Evolutionary conservation across 2,888 invertebrate genomes (phyloP).

Genomic region (Netelia fuscicornis): DNA sequence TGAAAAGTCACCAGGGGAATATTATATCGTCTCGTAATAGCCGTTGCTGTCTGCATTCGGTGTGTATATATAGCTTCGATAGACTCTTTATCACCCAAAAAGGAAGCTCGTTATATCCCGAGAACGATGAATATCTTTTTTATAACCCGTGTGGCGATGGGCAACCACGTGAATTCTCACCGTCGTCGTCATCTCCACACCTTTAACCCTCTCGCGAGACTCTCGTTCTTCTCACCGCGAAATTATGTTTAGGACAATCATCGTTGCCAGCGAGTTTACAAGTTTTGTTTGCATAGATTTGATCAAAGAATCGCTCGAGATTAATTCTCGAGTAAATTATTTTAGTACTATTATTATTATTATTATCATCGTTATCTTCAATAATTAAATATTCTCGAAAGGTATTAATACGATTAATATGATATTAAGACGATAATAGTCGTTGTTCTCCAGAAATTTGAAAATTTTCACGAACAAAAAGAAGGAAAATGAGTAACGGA

Average conservation of each 20-base stretch:
- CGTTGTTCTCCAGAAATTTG: neutral
- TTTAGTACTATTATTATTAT: neutral
- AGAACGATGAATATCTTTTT: constrained; percentile 57
- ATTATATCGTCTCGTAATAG: constrained; percentile 45
- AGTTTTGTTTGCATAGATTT: constrained; percentile 13
- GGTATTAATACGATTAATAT: neutral
- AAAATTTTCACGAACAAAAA: neutral
- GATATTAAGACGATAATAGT: neutral
- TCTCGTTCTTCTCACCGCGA: constrained; percentile 47
- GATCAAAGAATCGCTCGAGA: constrained; percentile 1
- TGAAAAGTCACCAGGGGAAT: constrained; percentile 9
- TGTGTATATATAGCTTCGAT: constrained; percentile 42
- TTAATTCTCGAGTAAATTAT: constrained; percentile 7
- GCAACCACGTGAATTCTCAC: constrained; percentile 44
- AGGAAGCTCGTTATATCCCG: constrained; percentile 47
- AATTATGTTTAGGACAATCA: constrained; percentile 59
- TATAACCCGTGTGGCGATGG: constrained; percentile 38
- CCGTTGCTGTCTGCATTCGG: constrained; percentile 19
- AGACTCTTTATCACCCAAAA: constrained; percentile 61
- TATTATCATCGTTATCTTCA: neutral
- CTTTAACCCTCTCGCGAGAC: constrained; percentile 8
- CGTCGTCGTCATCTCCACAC: constrained; percentile 25
- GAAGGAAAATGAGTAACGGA: neutral
- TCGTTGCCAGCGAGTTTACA: constrained; percentile 66
- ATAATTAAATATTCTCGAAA: neutral